Base-by-base conservation (phyloP, 2,113 vertebrate genomes). In the Pelmatolapia mariae region DNA sequence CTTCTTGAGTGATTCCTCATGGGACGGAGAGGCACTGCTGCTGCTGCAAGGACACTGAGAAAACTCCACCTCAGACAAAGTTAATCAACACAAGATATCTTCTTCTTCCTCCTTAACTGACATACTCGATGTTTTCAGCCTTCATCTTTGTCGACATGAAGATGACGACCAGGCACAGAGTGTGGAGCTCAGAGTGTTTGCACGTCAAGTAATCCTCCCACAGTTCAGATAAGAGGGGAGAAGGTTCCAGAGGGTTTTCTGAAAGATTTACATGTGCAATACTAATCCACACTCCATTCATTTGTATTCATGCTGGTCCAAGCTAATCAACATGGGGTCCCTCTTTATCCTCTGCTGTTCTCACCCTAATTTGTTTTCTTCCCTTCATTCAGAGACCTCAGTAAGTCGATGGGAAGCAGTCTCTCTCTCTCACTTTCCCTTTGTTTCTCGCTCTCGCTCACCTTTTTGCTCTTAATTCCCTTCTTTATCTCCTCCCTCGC, bases 241-340 rank as follows among this genome's bases (percentile, higher is more conserved):
- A 84, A 80, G 78, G 9, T 82, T 89, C 82, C 82, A 33, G 47
- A 79, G 73, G 80, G 85, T 63, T 86, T 82, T 85, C 84, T 81
- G 15, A 50, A 79, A 83, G 84, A 83, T 76, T 81, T 73, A 53
- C 78, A 45, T 79, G 53, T 81, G 68, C 84, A 82, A 22, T 45
- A 47, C 86, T 85, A 73, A 88, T 88, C 66, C 71, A 86, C 3
- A 15, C 38, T 26, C 16, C 85, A 22, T 45, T 91, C 86, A 89
- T 92, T 90, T 45, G 84, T 89, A 93, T 91, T 89, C 89, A 92
- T 71, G 88, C 50, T 52, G 43, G 33, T 73, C 40, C 45, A 7
- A 18, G 82, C 82, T 63, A 59, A 91, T 91, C 91, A 89, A 86
- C 91, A 90, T 84, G 86, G 68, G 80, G 83, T 89, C 81, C 11